These are phyloP conservation scores for Anthonomus grandis DNA, from an alignment of 1,140 invertebrate species.

Conservation along the genomic window DNA sequence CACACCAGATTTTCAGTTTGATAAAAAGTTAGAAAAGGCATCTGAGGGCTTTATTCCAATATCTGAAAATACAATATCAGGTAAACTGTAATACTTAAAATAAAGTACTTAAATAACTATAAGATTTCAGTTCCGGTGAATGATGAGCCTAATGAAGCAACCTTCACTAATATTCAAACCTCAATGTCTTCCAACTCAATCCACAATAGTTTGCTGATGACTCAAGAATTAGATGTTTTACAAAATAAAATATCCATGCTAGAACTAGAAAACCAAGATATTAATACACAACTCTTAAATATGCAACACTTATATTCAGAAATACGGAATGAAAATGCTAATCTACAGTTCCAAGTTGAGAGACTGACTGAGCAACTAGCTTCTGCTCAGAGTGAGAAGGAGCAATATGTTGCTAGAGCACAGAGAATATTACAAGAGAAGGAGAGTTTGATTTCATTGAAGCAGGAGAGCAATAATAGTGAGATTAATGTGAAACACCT, in stretches of 20 bases:
- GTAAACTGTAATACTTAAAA: constrained; percentile 6
- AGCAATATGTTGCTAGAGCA: constrained; percentile 69
- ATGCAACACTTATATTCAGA: constrained; percentile 43
- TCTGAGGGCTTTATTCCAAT: constrained; percentile 1
- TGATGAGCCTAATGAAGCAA: too few relatives aligned
- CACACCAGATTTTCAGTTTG: constrained; percentile 2
- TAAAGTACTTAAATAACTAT: constrained; percentile 4
- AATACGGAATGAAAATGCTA: constrained; percentile 39
- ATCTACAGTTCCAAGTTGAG: constrained; percentile 45
- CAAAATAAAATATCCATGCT: constrained; percentile 44
- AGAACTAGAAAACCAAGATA: constrained; percentile 49
- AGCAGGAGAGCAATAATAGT: constrained; percentile 27
- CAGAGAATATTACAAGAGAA: constrained; percentile 74
- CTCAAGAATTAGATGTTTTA: constrained; percentile 39
- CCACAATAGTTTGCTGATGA: constrained; percentile 32
- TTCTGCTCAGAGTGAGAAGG: constrained; percentile 59
- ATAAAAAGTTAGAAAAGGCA: not conserved
- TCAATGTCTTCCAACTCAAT: constrained; percentile 19
- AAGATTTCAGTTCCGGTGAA: constrained; percentile 8
- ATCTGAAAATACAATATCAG: constrained; percentile 11
- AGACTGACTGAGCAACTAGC: constrained; percentile 58
- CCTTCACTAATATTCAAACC: constrained; percentile 11
- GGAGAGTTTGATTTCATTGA: constrained; percentile 63
- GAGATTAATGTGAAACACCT: constrained; percentile 28
- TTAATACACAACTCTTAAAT: constrained; percentile 50